Percentiles rank a stretch among this genome's conserved stretches.
phyloP scores from a whole-genome alignment of 2,797 vertebrate species.

The Lophius americanus region DNA sequence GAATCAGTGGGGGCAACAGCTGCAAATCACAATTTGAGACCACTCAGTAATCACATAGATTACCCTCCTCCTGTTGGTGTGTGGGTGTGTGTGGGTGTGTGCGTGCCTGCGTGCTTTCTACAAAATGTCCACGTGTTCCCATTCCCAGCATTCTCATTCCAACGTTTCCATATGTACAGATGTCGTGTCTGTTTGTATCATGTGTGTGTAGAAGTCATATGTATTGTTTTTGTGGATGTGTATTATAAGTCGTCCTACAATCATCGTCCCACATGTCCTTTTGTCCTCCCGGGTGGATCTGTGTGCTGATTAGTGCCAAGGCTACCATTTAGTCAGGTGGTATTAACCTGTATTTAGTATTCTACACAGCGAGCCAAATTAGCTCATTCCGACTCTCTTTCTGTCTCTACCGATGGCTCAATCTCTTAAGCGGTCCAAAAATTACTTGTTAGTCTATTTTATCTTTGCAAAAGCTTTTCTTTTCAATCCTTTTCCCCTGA shows the following conservation, averaged over 20 bases:
- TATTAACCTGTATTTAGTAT: constrained; percentile 71
- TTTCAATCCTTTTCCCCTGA: constrained; percentile 56
- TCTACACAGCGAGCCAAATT: constrained; percentile 59
- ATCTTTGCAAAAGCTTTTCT: constrained; percentile 66
- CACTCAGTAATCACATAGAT: constrained; percentile 78
- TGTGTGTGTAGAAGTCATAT: constrained; percentile 12
- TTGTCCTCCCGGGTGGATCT: constrained; percentile 67
- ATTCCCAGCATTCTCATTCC: constrained; percentile 11
- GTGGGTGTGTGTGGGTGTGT: constrained; percentile 9
- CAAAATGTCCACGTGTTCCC: constrained; percentile 18
- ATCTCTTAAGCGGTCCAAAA: constrained; percentile 62
- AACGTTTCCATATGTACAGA: constrained; percentile 17
- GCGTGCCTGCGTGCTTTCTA: background rate
- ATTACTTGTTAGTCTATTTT: constrained; percentile 64
- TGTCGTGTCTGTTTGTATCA: constrained; percentile 21
- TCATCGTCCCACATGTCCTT: constrained; percentile 70
- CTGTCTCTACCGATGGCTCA: constrained; percentile 57
- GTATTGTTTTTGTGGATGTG: constrained; percentile 29
- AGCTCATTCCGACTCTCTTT: constrained; percentile 31
- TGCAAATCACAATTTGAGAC: constrained; percentile 71
- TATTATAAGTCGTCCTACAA: constrained; percentile 54
- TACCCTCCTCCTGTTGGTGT: constrained; percentile 41
- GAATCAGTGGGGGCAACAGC: constrained; percentile 67
- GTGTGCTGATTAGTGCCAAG: constrained; percentile 74
- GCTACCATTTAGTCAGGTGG: constrained; percentile 71